Conservation (phyloP, 2,797 vertebrate species). For the Sebastes melanostomus region DNA sequence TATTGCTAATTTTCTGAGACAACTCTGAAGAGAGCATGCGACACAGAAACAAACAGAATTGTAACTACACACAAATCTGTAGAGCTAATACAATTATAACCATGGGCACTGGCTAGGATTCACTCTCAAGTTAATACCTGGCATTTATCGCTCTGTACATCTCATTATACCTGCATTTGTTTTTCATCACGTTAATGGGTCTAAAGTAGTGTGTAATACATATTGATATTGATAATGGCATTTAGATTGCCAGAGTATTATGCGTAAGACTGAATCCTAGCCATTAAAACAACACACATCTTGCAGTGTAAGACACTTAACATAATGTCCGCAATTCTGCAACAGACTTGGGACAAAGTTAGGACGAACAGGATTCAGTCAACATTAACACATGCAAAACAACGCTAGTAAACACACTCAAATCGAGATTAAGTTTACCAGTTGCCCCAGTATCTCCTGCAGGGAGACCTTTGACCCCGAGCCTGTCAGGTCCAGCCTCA, state of each 20-base stretch:
- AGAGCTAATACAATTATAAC: not conserved
- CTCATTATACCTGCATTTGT: not conserved
- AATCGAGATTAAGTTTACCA: conserved; percentile 57
- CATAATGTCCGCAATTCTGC: not conserved
- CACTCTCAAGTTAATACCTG: not conserved
- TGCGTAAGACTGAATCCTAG: conserved; percentile 26
- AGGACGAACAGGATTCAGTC: conserved; percentile 8
- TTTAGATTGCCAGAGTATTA: not conserved
- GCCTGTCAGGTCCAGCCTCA: conserved; percentile 17
- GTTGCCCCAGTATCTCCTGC: conserved; percentile 38
- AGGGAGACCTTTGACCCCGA: conserved; percentile 38
- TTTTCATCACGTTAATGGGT: not conserved
- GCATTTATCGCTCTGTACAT: not conserved
- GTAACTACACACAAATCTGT: not conserved
- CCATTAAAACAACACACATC: conserved; percentile 4
- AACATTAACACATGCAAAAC: conserved; percentile 44
- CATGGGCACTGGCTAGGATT: conserved; percentile 12
- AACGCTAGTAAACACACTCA: conserved; percentile 1
- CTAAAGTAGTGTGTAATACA: not conserved
- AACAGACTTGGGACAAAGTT: not conserved
- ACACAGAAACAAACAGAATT: conserved; percentile 3
- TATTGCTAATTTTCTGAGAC: not conserved
- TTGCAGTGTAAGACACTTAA: not conserved
- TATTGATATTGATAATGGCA: not conserved
- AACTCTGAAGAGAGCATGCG: conserved; percentile 15